A percentile compares a stretch with the other conserved stretches of the same genome.
These are phyloP conservation scores for Panagrolaimus sp. DNA, from an alignment of 1,140 invertebrate genomes.

Conservation along the genomic window DNA sequence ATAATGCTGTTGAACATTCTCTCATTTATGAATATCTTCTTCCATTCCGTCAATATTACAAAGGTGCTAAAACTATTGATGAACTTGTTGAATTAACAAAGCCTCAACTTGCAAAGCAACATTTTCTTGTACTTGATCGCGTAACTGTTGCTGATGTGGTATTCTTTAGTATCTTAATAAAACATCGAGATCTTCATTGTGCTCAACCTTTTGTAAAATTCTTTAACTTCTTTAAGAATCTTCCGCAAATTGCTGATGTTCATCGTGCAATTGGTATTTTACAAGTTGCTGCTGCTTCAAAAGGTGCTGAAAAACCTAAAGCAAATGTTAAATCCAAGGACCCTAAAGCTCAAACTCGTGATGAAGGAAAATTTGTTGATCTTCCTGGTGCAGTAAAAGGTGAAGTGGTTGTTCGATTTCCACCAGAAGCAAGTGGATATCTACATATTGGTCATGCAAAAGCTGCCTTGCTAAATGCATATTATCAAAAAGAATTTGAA, in stretches of 20 bases:
- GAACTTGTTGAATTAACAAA: not conserved
- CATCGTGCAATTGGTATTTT: not conserved
- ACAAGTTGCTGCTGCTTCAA: not conserved
- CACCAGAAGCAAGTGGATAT: conserved; percentile 93
- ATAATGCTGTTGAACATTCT: not conserved
- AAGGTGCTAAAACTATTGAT: not conserved
- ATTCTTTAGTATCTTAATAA: not conserved
- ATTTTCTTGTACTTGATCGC: not conserved
- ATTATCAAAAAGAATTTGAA: conserved; percentile 86
- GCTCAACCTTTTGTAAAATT: not conserved
- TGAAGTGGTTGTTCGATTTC: conserved; percentile 87
- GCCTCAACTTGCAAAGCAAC: not conserved
- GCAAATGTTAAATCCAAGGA: too few relatives aligned
- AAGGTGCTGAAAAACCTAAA: too few relatives aligned
- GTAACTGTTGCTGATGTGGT: not conserved
- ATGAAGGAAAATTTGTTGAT: conserved; percentile 92
- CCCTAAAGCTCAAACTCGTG: conserved; percentile 45
- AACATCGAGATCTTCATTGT: not conserved
- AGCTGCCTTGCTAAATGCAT: conserved; percentile 92
- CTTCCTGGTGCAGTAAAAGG: conserved; percentile 89
- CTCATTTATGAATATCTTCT: not conserved
- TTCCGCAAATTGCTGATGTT: not conserved
- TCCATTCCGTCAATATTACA: not conserved
- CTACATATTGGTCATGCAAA: conserved; percentile 98
- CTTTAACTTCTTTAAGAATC: not conserved